Percentiles rank a stretch among this genome's conserved stretches.
Evolutionary conservation across 2,113 vertebrate species (phyloP).

Genomic region (Embiotoca jacksoni): DNA sequence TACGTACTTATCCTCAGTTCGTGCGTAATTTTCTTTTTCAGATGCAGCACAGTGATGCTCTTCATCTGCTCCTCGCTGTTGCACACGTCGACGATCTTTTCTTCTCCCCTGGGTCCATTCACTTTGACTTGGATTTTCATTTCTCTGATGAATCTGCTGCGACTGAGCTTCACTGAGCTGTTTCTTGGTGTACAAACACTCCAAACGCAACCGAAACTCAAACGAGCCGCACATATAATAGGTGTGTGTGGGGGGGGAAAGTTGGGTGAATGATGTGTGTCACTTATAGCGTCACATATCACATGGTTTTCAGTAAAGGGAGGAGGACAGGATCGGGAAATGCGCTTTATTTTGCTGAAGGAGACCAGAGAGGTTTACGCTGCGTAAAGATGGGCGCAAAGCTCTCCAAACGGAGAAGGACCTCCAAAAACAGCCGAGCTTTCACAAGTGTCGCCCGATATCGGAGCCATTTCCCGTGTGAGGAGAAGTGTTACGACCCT

Average conservation of each 20-base stretch:
- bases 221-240: too few species aligned
- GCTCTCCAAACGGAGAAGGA: background rate
- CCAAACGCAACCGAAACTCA: too few species aligned
- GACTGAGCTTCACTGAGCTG: too few species aligned
- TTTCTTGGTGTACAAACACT: background rate
- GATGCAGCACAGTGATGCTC: background rate
- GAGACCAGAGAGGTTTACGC: too few species aligned
- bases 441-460: background rate
- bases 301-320: too few species aligned
- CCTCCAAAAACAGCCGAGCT: background rate
- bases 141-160: background rate
- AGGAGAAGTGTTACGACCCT: constrained; percentile 41
- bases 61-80: constrained; percentile 27
- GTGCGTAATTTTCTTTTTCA: background rate
- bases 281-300: too few species aligned
- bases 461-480: too few species aligned
- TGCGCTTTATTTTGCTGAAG: too few species aligned
- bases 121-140: constrained; percentile 26
- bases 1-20: background rate
- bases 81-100: constrained; percentile 16
- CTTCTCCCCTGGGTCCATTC: background rate
- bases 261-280: too few species aligned
- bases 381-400: background rate
- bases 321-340: too few species aligned
- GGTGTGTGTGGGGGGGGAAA: too few species aligned